A percentile compares a stretch with the other conserved stretches of the same genome.
These are phyloP conservation scores for Brachyhypopomus occidentalis DNA, from an alignment of 2,113 vertebrate species.

Conservation along the genomic window DNA sequence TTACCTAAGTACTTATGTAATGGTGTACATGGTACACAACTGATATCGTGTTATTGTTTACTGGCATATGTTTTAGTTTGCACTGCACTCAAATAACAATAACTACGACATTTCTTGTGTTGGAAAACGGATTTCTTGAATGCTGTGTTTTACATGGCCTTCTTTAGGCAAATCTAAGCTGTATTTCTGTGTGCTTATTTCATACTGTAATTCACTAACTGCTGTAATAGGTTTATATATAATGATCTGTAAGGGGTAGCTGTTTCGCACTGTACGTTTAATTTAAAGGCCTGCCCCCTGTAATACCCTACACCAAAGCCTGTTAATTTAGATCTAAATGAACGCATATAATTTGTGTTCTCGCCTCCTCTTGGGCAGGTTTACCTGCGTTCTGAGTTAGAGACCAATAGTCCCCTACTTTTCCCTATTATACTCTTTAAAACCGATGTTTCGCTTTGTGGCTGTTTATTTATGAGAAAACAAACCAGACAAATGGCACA, in stretches of 20 bases:
- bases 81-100: neutral
- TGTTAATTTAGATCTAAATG: constrained; percentile 1
- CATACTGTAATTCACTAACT: too few species aligned
- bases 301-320: neutral
- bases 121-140: neutral
- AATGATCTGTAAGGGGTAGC: neutral
- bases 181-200: neutral
- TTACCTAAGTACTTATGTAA: too few species aligned
- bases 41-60: neutral
- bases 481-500: constrained; percentile 36
- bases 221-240: neutral
- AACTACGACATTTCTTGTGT: neutral
- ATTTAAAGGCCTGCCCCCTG: too few species aligned
- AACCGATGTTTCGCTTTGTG: constrained; percentile 42
- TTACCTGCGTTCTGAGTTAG: neutral
- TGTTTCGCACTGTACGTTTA: neutral
- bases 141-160: neutral
- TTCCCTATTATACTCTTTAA: constrained; percentile 35
- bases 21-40: neutral
- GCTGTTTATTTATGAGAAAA: constrained; percentile 48
- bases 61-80: neutral
- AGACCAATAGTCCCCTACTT: neutral
- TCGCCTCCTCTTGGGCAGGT: neutral
- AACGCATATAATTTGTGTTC: neutral
- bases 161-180: neutral